These are phyloP conservation scores for Paraplagusia blochii DNA, from an alignment of 2,113 vertebrate species.

Conservation along the genomic window DNA sequence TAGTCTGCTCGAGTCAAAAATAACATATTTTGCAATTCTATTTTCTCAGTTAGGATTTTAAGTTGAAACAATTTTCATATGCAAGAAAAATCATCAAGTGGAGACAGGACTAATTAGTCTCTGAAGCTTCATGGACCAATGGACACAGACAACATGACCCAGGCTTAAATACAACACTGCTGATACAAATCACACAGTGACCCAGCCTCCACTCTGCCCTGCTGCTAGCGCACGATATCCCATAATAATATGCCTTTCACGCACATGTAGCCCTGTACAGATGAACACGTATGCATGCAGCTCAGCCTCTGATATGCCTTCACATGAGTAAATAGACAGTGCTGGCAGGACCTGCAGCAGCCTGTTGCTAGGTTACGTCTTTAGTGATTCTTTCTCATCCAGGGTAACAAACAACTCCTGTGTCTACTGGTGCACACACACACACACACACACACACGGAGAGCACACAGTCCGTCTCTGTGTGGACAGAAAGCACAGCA, in stretches of 20 bases:
- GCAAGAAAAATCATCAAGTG: too few species aligned
- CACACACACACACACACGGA: conserved; percentile 3
- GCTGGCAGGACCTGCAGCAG: conserved; percentile 60
- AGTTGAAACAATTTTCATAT: too few species aligned
- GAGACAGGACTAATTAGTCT: too few species aligned
- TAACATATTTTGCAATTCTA: too few species aligned
- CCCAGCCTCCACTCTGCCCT: conserved; percentile 3
- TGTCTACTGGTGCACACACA: conserved; percentile 48
- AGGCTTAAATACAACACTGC: conserved; percentile 53
- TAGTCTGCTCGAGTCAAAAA: too few species aligned
- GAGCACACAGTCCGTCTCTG: conserved; percentile 36
- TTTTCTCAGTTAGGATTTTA: too few species aligned
- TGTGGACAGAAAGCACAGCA: conserved; percentile 32
- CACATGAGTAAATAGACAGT: conserved; percentile 67
- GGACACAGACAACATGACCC: too few species aligned
- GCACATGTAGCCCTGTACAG: not conserved
- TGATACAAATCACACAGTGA: conserved; percentile 26
- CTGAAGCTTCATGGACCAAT: too few species aligned
- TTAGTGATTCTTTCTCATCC: conserved; percentile 69
- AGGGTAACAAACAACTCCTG: conserved; percentile 69
- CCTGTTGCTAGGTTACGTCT: conserved; percentile 82
- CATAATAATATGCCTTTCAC: not conserved
- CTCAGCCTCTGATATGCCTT: conserved; percentile 49
- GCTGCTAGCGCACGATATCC: not conserved
- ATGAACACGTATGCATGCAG: conserved; percentile 1